A percentile compares a stretch with the other conserved stretches of the same genome.
These are phyloP conservation scores for Florisuga fusca DNA, from an alignment of 2,797 vertebrate genomes.

Conservation along the genomic window DNA sequence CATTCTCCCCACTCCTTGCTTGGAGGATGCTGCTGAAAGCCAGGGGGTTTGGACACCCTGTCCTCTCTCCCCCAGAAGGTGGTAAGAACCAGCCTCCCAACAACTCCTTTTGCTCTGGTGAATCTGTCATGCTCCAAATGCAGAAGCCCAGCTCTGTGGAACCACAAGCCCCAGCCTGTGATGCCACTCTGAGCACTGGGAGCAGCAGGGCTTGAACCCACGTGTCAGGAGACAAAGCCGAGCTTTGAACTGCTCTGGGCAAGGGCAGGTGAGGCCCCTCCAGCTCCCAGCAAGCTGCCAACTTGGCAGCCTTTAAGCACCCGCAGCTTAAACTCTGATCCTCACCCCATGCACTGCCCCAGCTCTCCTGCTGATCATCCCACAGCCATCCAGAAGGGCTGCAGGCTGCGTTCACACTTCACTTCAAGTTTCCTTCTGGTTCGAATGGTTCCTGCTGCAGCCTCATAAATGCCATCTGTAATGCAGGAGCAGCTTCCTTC, in stretches of 20 bases:
- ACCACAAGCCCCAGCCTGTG: not conserved
- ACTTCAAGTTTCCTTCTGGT: constrained; percentile 32
- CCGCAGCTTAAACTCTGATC: not conserved
- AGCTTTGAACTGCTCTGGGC: not conserved
- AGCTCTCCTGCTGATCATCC: not conserved
- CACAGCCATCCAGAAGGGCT: not conserved
- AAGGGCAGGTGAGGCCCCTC: not conserved
- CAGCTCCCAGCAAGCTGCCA: not conserved
- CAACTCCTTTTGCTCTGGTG: not conserved
- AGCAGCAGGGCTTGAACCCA: not conserved
- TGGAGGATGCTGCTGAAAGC: not conserved
- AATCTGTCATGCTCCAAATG: accelerated
- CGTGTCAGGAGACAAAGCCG: not conserved
- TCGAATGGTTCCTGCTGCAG: not conserved
- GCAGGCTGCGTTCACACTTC: not conserved
- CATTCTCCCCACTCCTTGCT: not conserved
- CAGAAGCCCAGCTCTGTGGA: not conserved
- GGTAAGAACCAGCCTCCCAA: not conserved
- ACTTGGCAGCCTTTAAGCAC: constrained; percentile 25
- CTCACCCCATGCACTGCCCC: not conserved
- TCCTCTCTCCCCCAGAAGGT: not conserved
- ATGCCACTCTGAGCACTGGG: not conserved
- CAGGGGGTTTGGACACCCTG: not conserved
- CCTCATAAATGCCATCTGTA: constrained; percentile 20
- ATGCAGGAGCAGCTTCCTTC: not conserved